A percentile compares a stretch with the other conserved stretches of the same genome.
phyloP scores from a whole-genome alignment of 2,888 invertebrate species.

The Drosophila yooni region DNA sequence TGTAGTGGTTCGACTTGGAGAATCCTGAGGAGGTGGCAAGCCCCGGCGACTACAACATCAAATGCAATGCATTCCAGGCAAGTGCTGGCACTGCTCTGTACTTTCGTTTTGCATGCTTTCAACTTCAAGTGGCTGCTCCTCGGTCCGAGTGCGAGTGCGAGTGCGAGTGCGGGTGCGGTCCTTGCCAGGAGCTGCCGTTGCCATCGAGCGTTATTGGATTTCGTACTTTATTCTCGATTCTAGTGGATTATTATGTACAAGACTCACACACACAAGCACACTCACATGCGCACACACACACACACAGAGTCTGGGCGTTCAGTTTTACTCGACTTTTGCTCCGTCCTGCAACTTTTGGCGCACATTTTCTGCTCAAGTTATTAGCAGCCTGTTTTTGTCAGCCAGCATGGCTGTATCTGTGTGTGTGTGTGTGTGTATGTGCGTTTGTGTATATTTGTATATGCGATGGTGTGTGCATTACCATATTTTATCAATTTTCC shows the following conservation, averaged over 20 bases:
- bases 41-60: slow-evolving; percentile 90
- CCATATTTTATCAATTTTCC: slow-evolving; percentile 83
- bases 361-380: slow-evolving; percentile 81
- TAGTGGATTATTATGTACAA: slow-evolving; percentile 82
- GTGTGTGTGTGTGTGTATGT: slow-evolving; percentile 32
- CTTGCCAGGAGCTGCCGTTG: slow-evolving; percentile 70
- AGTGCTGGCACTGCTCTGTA: slow-evolving; percentile 62
- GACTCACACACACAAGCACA: slow-evolving; percentile 44
- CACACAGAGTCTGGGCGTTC: slow-evolving; percentile 50
- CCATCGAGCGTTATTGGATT: slow-evolving; percentile 81
- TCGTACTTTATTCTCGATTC: slow-evolving; percentile 78
- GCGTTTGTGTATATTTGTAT: slow-evolving; percentile 34
- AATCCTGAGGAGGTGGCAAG: slow-evolving; percentile 90
- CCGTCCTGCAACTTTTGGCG: slow-evolving; percentile 78
- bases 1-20: slow-evolving; percentile 94
- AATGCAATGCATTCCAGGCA: slow-evolving; percentile 87
- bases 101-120: slow-evolving; percentile 74
- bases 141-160: slow-evolving; percentile 54
- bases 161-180: slow-evolving; percentile 35
- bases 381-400: slow-evolving; percentile 81
- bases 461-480: slow-evolving; percentile 67
- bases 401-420: slow-evolving; percentile 51
- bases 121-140: slow-evolving; percentile 55
- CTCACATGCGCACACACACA: slow-evolving; percentile 15
- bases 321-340: slow-evolving; percentile 79